Evolutionary conservation across 2,113 vertebrate species (phyloP).

Genomic region (Narcine bancroftii): DNA sequence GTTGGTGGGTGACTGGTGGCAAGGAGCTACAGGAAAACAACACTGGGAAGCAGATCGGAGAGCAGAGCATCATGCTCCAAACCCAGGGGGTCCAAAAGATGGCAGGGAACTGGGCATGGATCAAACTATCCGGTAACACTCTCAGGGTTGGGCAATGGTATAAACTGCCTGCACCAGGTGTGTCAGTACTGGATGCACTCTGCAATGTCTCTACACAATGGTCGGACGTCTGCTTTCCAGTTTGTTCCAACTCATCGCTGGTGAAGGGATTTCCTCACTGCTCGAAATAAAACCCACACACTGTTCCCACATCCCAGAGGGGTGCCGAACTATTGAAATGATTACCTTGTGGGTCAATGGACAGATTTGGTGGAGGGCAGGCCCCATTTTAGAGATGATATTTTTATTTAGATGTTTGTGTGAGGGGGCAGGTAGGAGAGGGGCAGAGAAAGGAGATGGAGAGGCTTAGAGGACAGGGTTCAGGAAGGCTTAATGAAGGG

Average conservation of each 20-base stretch:
- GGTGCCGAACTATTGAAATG: neutral
- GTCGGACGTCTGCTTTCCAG: neutral
- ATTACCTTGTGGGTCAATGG: no score
- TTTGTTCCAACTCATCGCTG: no score
- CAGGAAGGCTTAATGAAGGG: no score
- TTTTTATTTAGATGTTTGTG: no score
- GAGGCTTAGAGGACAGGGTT: no score
- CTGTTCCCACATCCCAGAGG: no score
- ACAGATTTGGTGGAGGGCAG: no score
- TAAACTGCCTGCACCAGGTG: neutral
- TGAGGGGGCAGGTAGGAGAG: no score
- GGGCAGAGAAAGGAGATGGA: no score
- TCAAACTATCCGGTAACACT: neutral
- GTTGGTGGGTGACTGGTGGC: neutral
- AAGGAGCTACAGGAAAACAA: neutral
- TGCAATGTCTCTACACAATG: neutral
- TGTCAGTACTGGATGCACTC: neutral
- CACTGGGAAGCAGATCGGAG: neutral
- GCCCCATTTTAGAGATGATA: no score
- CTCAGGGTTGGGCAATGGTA: neutral
- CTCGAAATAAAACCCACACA: no score
- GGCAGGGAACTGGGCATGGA: neutral
- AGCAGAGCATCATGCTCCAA: neutral
- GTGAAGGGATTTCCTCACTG: neutral
- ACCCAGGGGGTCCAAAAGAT: neutral